phyloP scores from a whole-genome alignment of 2,113 vertebrate genomes.

The Ictalurus punctatus region DNA sequence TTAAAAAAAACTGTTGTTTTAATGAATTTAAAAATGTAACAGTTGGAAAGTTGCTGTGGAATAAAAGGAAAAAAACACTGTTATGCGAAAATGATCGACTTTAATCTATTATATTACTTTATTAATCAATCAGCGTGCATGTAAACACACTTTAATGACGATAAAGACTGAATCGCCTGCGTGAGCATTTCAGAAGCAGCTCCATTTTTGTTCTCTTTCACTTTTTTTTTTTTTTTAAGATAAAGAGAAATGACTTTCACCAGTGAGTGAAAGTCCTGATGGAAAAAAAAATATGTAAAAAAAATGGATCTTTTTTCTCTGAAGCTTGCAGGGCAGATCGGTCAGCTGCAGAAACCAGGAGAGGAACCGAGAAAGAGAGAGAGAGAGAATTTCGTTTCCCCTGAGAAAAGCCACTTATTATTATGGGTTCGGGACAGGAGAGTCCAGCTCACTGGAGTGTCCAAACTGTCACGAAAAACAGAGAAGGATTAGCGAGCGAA shows the following conservation, averaged over 20 bases:
- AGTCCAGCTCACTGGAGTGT: constrained; percentile 12
- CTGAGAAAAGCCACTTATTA: constrained; percentile 42
- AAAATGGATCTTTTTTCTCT: constrained; percentile 4
- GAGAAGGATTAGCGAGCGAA: neutral
- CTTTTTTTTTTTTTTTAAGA: neutral
- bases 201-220: neutral
- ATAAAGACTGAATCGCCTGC: neutral
- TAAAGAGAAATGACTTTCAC: constrained; percentile 17
- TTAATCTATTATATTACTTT: too few species aligned
- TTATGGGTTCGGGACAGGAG: neutral
- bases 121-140: neutral
- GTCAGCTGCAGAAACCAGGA: constrained; percentile 27
- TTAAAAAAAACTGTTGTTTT: too few species aligned
- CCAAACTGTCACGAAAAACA: neutral
- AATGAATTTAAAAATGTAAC: too few species aligned
- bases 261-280: constrained; percentile 22
- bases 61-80: too few species aligned
- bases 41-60: too few species aligned
- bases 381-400: constrained; percentile 20
- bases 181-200: neutral
- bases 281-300: neutral
- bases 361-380: neutral
- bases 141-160: neutral
- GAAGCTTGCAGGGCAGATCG: constrained; percentile 20
- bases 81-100: too few species aligned